Conservation (phyloP, 2,797 vertebrate species). For the Triplophysa yarkandensis region DNA sequence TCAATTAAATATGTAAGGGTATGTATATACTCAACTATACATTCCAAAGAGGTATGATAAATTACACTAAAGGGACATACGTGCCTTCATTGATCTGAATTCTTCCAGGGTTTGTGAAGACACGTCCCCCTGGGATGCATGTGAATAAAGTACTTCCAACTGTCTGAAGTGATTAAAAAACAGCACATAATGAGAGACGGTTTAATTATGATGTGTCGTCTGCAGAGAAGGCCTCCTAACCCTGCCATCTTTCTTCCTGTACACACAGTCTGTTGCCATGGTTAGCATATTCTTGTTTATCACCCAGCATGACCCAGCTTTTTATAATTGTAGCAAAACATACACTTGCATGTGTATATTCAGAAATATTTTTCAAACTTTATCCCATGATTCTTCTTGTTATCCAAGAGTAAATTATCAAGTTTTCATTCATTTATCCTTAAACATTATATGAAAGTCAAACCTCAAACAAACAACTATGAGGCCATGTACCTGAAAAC, state of each 20-base stretch:
- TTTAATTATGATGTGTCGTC: background rate
- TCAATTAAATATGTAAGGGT: no score
- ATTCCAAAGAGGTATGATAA: background rate
- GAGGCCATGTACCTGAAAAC: no score
- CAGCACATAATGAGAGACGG: background rate
- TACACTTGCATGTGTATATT: background rate
- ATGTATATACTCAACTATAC: no score
- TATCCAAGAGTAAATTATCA: no score
- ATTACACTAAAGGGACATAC: background rate
- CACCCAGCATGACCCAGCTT: background rate
- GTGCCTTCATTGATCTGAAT: background rate
- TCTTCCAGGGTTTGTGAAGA: background rate
- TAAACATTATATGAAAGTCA: no score
- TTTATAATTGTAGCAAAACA: background rate
- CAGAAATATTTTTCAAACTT: no score
- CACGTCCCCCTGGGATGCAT: background rate
- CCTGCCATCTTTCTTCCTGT: background rate
- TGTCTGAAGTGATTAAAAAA: constrained; percentile 1
- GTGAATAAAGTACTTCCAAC: background rate
- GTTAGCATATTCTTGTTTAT: background rate
- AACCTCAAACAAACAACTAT: no score
- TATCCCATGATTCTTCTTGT: no score
- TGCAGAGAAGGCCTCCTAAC: background rate
- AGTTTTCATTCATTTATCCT: no score
- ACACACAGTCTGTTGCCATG: background rate